A percentile compares a stretch with the other conserved stretches of the same genome.
Conservation (phyloP, 2,888 invertebrate species). For the Hoplodrina ambigua region DNA sequence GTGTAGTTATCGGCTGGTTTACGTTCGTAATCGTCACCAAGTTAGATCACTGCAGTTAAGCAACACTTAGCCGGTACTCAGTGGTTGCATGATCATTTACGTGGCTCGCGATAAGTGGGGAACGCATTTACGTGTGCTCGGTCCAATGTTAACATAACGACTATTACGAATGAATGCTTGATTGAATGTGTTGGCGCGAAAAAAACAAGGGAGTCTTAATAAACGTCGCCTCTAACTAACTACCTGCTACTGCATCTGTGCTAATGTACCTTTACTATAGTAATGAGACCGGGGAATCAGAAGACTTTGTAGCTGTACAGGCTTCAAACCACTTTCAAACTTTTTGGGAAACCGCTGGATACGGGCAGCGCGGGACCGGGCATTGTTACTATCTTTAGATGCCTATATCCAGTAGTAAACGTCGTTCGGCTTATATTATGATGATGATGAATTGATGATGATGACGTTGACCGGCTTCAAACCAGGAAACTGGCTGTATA, state of each 20-base stretch:
- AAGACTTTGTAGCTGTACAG: not conserved
- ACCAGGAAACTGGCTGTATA: not conserved
- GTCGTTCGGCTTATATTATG: no score
- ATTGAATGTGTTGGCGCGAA: slow-evolving; percentile 48
- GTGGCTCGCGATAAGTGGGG: slow-evolving; percentile 55
- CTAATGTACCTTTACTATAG: no score
- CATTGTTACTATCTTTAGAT: no score
- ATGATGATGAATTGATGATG: no score
- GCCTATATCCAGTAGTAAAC: no score
- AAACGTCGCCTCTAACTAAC: slow-evolving; percentile 24
- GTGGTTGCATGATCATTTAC: slow-evolving; percentile 60
- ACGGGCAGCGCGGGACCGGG: no score
- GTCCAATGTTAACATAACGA: slow-evolving; percentile 52
- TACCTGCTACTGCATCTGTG: no score
- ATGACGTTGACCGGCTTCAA: not conserved
- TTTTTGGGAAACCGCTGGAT: no score
- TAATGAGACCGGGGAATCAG: slow-evolving; percentile 6
- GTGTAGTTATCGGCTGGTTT: slow-evolving; percentile 24
- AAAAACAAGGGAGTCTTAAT: slow-evolving; percentile 37
- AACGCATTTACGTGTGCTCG: slow-evolving; percentile 51
- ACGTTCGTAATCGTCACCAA: slow-evolving; percentile 41
- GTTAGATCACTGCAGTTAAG: slow-evolving; percentile 58
- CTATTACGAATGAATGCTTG: slow-evolving; percentile 47
- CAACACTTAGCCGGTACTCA: slow-evolving; percentile 38
- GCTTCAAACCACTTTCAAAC: no score